Evolutionary conservation across 2,888 invertebrate genomes (phyloP).

Genomic region (Aporophyla lueneburgensis): DNA sequence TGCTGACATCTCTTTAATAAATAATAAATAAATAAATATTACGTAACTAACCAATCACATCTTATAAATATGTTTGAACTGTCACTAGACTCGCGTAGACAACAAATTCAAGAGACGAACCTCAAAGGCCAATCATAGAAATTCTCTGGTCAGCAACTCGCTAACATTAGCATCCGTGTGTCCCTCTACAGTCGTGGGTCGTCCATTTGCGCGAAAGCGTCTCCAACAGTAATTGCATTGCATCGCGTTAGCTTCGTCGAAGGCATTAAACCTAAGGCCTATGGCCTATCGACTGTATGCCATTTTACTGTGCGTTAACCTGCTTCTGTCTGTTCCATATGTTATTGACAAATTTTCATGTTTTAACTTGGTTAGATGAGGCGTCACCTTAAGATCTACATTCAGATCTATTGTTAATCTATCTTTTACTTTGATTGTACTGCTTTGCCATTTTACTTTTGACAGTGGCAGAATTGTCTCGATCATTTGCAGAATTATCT

Average conservation of each 20-base stretch:
- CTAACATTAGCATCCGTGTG: conserved; percentile 63
- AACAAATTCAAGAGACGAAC: neutral
- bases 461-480: neutral
- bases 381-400: neutral
- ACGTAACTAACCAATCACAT: neutral
- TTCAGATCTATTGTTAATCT: neutral
- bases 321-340: conserved; percentile 58
- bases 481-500: no score
- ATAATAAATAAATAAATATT: no score
- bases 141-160: conserved; percentile 31
- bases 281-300: conserved; percentile 62
- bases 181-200: conserved; percentile 60
- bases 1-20: no score
- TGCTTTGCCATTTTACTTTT: conserved; percentile 4
- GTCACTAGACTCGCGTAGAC: neutral
- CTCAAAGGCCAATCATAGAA: conserved; percentile 13
- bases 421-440: neutral
- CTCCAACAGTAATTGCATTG: conserved; percentile 72
- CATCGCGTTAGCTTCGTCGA: conserved; percentile 65
- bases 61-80: neutral
- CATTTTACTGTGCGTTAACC: conserved; percentile 54
- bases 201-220: conserved; percentile 75
- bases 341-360: conserved; percentile 31
- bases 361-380: conserved; percentile 7
- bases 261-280: conserved; percentile 64